Base-by-base conservation (phyloP, 2,113 vertebrate species). In the Ochotona princeps region DNA sequence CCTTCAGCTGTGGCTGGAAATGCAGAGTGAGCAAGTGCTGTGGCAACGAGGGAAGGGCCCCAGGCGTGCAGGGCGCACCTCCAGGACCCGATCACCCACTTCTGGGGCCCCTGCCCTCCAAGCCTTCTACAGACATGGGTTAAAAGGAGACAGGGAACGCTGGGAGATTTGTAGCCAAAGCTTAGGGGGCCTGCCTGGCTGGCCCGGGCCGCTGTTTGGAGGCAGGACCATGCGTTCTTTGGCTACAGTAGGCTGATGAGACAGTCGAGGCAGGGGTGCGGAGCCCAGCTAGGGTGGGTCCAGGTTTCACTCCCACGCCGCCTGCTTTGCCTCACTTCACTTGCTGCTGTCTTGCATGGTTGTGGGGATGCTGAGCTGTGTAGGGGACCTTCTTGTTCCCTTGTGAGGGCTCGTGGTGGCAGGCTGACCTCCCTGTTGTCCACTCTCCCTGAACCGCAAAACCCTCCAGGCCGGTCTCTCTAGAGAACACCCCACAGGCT, bases 1-100 rank as follows among this genome's bases (percentile, higher is more conserved):
- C 79, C 97, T 97, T 97, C 94, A 97, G 93, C 93, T 95, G 93
- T 89, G 74, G 94, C 89, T 96, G 89, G 97, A 96, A 97, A 97
- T 98, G 92, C 54, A 97, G 95, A 93, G 92, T 90, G 95, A 93
- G 92, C 90, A 96, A 94, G 88, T 92, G 84, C 95, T 96, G 60
- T 65, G 83, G 96, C 91, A 96, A 98, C 94, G 91, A 93, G 92
- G 61, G n/a, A 67, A 90, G 70, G n/a, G 97, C 93, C 54, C 17
- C 14, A 13, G 54, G 54, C 54, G 4, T 17, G 78, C 0, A 25
- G 47, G 75, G 25, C 60, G 66, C 13, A 17, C 89, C 83, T 67
- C 70, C 49, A 17, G 38, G 87, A 32, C 49, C 78, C 60, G 51
- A 4, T 44, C 30, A 4, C 3, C 66, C 32, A 60, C 70, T 20